Evolutionary conservation across 2,888 invertebrate species (phyloP).

Genomic region (Oxyteleia sp.): DNA sequence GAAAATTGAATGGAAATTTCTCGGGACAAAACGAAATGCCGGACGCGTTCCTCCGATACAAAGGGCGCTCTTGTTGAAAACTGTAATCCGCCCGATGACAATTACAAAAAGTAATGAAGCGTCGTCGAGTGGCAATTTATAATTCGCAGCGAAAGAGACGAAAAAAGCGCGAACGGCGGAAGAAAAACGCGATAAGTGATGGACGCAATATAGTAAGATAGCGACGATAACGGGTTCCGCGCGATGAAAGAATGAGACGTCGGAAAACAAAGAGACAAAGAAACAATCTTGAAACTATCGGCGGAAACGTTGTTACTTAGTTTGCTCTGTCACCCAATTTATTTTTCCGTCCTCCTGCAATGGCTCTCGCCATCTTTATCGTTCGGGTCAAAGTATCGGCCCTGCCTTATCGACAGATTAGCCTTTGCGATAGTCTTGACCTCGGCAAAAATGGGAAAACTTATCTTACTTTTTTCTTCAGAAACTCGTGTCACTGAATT

Average conservation of each 20-base stretch:
- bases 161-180: conserved; percentile 37
- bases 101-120: conserved; percentile 60
- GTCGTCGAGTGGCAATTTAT: conserved; percentile 57
- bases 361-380: conserved; percentile 41
- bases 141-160: conserved; percentile 39
- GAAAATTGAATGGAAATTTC: conserved; percentile 38
- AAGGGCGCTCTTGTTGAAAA: conserved; percentile 20
- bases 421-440: conserved; percentile 41
- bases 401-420: conserved; percentile 65
- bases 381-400: conserved; percentile 37
- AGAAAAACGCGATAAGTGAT: conserved; percentile 59
- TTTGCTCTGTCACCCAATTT: conserved; percentile 79
- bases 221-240: conserved; percentile 35
- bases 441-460: conserved; percentile 2
- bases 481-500: too few species aligned
- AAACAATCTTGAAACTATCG: conserved; percentile 70
- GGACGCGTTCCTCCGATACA: neutral
- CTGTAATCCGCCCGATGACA: conserved; percentile 45
- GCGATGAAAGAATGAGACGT: conserved; percentile 42
- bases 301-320: conserved; percentile 76
- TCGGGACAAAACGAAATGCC: conserved; percentile 7
- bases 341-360: conserved; percentile 66
- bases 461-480: neutral
- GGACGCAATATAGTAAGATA: conserved; percentile 58
- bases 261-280: conserved; percentile 59